Evolutionary conservation across 2,888 invertebrate genomes (phyloP).

Genomic region (Polyommatus iphigenia): DNA sequence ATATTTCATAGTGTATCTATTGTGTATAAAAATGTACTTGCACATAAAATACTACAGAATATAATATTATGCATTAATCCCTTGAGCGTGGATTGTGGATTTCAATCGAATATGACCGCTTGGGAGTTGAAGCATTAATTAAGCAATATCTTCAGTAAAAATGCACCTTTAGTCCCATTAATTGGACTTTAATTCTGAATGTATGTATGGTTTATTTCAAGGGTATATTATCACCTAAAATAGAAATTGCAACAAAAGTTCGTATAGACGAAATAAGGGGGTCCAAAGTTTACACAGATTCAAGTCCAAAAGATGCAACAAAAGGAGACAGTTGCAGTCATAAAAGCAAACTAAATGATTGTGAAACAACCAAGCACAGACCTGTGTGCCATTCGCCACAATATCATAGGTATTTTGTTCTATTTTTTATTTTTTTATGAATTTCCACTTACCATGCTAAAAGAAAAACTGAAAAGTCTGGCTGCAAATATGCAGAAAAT

Average conservation of each 20-base stretch:
- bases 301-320: slow-evolving; percentile 40
- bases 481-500: too few relatives aligned
- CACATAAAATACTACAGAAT: too few relatives aligned
- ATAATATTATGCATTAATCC: too few relatives aligned
- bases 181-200: neutral
- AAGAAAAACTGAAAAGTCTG: too few relatives aligned
- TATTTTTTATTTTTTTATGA: neutral
- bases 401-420: slow-evolving; percentile 64
- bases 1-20: too few relatives aligned
- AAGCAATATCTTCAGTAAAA: too few relatives aligned
- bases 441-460: neutral
- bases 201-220: slow-evolving; percentile 48
- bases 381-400: slow-evolving; percentile 75
- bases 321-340: slow-evolving; percentile 49
- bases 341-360: slow-evolving; percentile 35
- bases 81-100: too few relatives aligned
- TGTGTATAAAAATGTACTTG: too few relatives aligned
- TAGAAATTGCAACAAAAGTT: slow-evolving; percentile 84
- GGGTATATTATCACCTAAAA: slow-evolving; percentile 87
- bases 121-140: too few relatives aligned
- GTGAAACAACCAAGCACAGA: slow-evolving; percentile 56
- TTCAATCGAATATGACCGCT: too few relatives aligned
- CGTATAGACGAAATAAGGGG: slow-evolving; percentile 82
- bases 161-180: too few relatives aligned
- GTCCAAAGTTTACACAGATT: slow-evolving; percentile 38